Base-by-base conservation (phyloP, 2,797 vertebrate genomes). In the Cercopithecus hamlyni region DNA sequence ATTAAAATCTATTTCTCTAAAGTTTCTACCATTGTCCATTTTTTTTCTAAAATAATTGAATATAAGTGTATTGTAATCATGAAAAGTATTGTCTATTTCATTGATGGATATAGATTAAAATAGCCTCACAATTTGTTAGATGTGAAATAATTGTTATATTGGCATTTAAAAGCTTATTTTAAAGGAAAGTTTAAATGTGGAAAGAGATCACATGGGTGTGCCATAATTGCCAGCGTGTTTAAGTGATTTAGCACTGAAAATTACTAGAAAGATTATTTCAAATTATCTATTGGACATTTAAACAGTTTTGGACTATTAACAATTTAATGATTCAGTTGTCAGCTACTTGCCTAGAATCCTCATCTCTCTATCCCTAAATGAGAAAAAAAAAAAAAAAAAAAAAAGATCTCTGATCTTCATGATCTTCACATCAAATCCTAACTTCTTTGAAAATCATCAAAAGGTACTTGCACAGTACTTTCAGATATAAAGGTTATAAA, bases 41-140 rank as follows among this genome's bases (percentile, higher is more conserved):
- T 64, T 19, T 67, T 99, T 19, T 80, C 57, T 50, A 61, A 57
- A 95, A 43, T 91, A 45, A 84, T 45, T 72, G 24, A 70, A 43
- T 70, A 50, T 17, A 33, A 33, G 27, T 6, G 88, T 30, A n/a
- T 27, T 12, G n/a, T 79, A 26, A 13, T 64, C 7, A 0, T 88
- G 8, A 50, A 88, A 88, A 88, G 90, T 61, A 70, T 33, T 76
- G 2, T 3, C 75, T 39, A 50, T 96, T 43, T 26, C 24, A 90
- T 52, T 36, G 55, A 45, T 70, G 20, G 20, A 7, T 94, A 75
- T 33, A 70, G 58, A 91, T 57, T 90, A 88, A 96, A 95, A 95
- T 93, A 64, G 67, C 33, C 67, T 87, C 4, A 11, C 77, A 95
- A 93, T 95, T 33, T 1, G 84, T 81, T 88, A 84, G 19, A n/a